Evolutionary conservation across 2,888 invertebrate species (phyloP).

Genomic region (Torymus aiolomorphi): DNA sequence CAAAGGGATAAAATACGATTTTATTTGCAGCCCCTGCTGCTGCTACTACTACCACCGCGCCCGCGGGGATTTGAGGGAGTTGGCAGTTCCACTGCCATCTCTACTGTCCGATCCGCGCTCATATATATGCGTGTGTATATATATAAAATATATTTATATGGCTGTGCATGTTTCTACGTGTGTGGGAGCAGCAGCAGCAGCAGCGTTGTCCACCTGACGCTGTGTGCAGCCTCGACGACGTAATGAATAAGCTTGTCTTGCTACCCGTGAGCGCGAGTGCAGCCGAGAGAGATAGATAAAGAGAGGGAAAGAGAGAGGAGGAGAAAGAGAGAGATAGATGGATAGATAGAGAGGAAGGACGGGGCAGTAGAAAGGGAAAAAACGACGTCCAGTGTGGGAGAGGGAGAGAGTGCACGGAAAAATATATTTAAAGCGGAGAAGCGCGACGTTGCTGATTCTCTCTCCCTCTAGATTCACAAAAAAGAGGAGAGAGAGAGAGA

Average conservation of each 20-base stretch:
- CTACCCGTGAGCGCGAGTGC: conserved; percentile 53
- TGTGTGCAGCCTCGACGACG: conserved; percentile 50
- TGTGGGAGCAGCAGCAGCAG: conserved; percentile 17
- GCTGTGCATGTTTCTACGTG: conserved; percentile 40
- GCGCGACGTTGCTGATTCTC: conserved; percentile 13
- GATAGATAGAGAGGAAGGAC: conserved; percentile 50
- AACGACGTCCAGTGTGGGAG: conserved; percentile 53
- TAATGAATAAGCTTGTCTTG: conserved; percentile 56
- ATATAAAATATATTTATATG: no score
- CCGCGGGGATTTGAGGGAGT: conserved; percentile 65
- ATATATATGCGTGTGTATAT: no score
- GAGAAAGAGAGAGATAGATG: conserved; percentile 47
- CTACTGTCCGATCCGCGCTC: conserved; percentile 59
- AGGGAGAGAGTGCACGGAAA: conserved; percentile 57
- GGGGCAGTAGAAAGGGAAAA: conserved; percentile 57
- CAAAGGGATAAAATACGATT: conserved; percentile 75
- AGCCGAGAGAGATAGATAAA: conserved; percentile 58
- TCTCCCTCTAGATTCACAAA: neutral
- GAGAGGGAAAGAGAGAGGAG: conserved; percentile 39
- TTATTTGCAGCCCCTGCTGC: conserved; percentile 68
- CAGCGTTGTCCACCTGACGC: conserved; percentile 12
- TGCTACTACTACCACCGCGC: conserved; percentile 60
- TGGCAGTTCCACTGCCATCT: conserved; percentile 65
- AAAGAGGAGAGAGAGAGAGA: neutral
- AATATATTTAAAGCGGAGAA: conserved; percentile 57